Base-by-base conservation (phyloP, 2,888 invertebrate species). In the Amphimallon solstitiale region DNA sequence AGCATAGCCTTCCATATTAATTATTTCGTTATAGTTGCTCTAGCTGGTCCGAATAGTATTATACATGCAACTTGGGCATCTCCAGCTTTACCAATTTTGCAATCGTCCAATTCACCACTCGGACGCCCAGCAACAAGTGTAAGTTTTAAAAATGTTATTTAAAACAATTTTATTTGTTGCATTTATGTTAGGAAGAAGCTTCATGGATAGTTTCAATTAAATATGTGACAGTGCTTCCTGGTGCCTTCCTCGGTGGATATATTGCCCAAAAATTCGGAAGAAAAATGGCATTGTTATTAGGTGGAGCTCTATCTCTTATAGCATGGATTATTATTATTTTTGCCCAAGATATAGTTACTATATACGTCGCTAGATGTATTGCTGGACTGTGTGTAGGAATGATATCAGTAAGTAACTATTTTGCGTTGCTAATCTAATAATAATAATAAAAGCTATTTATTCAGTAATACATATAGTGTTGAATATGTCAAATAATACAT, bases 361-460 rank as follows among this genome's bases (percentile, higher is more conserved):
- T 90, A 4, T 86, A 87, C 71, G 80, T 84, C 0, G 89, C 89
- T 0, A 82, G 90, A 64, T 86, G 90, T 52, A 82, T 92, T 34
- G 87, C 87, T 3, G 93, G 92, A 34, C 74, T 90, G 5, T 88
- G 90, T 12, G 88, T 88, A 38, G 92, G 92, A 15, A 90, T 92
- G 0, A 60, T 67, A 12, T 48, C 19, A 2, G 17, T 48, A 23
- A 48, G 21, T 43, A 3, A 14, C 4, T 40, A 40, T 40, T 12
- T 40, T 43, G 6, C 0, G 63, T 64, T 7, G 21, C 63, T 23
- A n/a, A n/a, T n/a, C n/a, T n/a, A n/a, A n/a, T n/a, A n/a, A n/a
- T n/a, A n/a, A n/a, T n/a, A n/a, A n/a, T n/a, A n/a, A n/a, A n/a
- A n/a, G n/a, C n/a, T n/a, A n/a, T n/a, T n/a, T n/a, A n/a, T n/a